A percentile compares a stretch with the other conserved stretches of the same genome.
phyloP scores from a whole-genome alignment of 1,140 invertebrate species.

The Tribolium madens region DNA sequence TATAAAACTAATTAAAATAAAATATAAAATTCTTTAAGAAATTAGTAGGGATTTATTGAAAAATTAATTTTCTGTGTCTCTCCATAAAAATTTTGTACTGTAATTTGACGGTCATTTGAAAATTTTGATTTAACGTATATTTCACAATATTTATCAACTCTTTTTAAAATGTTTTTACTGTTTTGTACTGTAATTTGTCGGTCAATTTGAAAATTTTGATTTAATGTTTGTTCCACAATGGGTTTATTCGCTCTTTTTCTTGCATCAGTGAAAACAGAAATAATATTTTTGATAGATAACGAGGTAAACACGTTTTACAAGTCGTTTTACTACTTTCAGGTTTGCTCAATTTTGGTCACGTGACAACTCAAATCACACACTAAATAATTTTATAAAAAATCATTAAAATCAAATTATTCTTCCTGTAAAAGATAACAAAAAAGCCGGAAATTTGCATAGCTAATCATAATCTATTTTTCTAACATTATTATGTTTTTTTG shows the following conservation, averaged over 20 bases:
- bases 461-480: neutral
- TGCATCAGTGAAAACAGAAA: neutral
- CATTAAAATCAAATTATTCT: slow-evolving; percentile 16
- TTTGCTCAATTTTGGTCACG: slow-evolving; percentile 22
- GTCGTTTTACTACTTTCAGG: slow-evolving; percentile 34
- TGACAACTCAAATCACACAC: neutral
- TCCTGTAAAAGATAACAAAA: neutral
- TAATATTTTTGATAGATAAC: slow-evolving; percentile 13
- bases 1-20: no score
- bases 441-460: slow-evolving; percentile 19
- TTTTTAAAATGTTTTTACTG: neutral
- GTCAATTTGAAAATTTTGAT: neutral
- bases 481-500: slow-evolving; percentile 7
- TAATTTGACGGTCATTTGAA: neutral
- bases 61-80: no score
- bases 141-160: neutral
- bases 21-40: no score
- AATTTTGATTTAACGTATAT: neutral
- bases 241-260: neutral
- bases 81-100: neutral
- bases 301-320: slow-evolving; percentile 24
- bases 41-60: no score
- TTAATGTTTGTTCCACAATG: neutral
- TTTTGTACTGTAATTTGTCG: no score
- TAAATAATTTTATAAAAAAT: neutral